A percentile compares a stretch with the other conserved stretches of the same genome.
Conservation (phyloP, 1,140 invertebrate species). For the Tetraneura akinire region DNA sequence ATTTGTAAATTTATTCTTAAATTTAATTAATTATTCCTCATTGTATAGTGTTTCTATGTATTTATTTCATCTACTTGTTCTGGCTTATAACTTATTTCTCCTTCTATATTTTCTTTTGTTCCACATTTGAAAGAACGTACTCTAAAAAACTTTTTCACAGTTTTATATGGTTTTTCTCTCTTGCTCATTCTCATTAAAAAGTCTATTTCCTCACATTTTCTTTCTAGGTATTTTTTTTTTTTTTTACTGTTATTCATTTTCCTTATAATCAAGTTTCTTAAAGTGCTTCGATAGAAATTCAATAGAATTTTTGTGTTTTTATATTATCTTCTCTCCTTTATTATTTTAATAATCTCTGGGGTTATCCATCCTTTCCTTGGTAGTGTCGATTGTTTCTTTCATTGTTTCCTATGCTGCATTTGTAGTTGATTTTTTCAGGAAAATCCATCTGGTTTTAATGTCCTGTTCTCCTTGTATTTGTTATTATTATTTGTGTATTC, state of each 20-base stretch:
- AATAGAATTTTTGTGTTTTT: too few species aligned
- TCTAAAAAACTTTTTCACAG: too few species aligned
- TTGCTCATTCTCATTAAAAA: background rate
- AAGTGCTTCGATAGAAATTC: too few species aligned
- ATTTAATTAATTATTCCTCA: background rate
- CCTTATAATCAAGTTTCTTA: too few species aligned
- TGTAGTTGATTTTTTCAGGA: background rate
- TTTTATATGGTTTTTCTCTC: background rate
- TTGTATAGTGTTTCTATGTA: background rate
- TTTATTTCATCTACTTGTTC: background rate
- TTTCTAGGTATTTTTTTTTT: slow-evolving; percentile 5
- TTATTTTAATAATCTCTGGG: background rate
- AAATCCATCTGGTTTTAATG: background rate
- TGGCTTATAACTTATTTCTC: background rate
- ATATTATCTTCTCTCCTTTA: background rate
- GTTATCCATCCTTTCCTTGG: too few species aligned
- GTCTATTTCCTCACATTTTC: slow-evolving; percentile 7
- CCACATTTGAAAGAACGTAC: slow-evolving; percentile 9
- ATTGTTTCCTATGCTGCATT: background rate
- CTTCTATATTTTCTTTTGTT: slow-evolving; percentile 3
- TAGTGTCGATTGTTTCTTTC: background rate
- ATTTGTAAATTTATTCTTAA: background rate
- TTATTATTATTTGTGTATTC: background rate
- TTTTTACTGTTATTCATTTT: too few species aligned
- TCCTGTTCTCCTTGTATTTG: background rate